These are phyloP conservation scores for Morus bassanus DNA, from an alignment of 2,797 vertebrate species.

Conservation along the genomic window DNA sequence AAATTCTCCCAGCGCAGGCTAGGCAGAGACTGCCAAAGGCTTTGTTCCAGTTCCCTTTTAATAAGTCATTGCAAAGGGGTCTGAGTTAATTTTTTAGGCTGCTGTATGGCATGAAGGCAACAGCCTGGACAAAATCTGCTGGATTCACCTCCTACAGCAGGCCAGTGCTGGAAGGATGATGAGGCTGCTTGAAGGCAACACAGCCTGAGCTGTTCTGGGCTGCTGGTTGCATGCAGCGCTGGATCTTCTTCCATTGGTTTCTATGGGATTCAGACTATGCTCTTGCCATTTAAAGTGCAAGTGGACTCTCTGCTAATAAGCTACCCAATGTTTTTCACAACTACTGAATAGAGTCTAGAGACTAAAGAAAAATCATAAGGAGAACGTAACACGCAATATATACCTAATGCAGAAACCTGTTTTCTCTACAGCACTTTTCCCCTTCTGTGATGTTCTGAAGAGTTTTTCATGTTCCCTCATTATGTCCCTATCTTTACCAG, in stretches of 20 bases:
- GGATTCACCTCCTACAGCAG: background rate
- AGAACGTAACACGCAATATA: background rate
- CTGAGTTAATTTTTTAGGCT: background rate
- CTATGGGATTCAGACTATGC: background rate
- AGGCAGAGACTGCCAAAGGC: background rate
- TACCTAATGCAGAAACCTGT: background rate
- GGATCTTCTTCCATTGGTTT: background rate
- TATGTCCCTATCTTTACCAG: conserved; percentile 2
- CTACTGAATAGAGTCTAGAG: background rate
- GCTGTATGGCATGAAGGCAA: background rate
- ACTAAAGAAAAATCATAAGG: background rate
- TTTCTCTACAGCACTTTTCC: background rate
- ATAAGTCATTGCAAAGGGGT: background rate
- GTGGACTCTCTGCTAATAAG: background rate
- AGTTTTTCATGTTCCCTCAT: background rate
- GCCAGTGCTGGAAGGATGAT: background rate
- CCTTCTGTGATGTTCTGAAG: background rate
- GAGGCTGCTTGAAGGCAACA: background rate
- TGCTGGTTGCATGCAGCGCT: background rate
- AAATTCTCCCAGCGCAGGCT: background rate
- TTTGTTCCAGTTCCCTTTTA: conserved; percentile 8
- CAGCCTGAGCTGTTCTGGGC: background rate
- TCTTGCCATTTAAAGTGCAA: background rate
- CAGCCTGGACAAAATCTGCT: background rate
- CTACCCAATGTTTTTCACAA: background rate